Conservation (phyloP, 2,888 invertebrate species). For the Drosophila infuscata region DNA sequence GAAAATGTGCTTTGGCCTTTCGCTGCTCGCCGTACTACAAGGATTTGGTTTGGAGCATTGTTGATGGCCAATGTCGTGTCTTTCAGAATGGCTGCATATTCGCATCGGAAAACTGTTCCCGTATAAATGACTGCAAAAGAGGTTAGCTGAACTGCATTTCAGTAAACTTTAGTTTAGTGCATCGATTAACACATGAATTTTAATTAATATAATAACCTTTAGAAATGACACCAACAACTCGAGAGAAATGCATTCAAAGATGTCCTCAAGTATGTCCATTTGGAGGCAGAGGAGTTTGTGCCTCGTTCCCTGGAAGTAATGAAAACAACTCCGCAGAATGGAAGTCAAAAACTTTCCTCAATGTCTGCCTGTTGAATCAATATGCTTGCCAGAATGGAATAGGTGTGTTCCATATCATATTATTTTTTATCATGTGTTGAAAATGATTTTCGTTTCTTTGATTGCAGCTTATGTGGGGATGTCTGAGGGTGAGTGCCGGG, state of each 20-base stretch:
- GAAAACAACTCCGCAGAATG: constrained; percentile 1
- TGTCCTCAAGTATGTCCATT: constrained; percentile 20
- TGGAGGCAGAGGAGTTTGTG: constrained; percentile 39
- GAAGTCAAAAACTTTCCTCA: constrained; percentile 13
- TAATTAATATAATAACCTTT: neutral
- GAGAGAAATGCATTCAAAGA: constrained; percentile 12
- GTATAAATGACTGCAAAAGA: constrained; percentile 41
- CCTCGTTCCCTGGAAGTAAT: constrained; percentile 20
- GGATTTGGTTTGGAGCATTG: constrained; percentile 46
- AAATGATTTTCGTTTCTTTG: neutral
- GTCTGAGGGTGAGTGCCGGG: constrained; percentile 20
- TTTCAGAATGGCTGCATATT: constrained; percentile 59
- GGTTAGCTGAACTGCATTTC: constrained; percentile 18
- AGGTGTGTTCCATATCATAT: neutral
- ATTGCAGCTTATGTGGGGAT: constrained; percentile 37
- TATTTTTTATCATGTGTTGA: neutral
- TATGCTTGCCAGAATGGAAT: constrained; percentile 28
- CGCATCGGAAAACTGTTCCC: constrained; percentile 38
- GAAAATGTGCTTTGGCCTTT: constrained; percentile 1
- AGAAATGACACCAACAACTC: constrained; percentile 36
- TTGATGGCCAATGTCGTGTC: constrained; percentile 36
- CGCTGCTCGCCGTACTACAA: constrained; percentile 43
- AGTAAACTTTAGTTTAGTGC: neutral
- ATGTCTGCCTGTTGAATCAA: constrained; percentile 30
- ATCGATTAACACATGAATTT: neutral